phyloP scores from a whole-genome alignment of 1,140 invertebrate species.

The Anastrepha ludens region DNA sequence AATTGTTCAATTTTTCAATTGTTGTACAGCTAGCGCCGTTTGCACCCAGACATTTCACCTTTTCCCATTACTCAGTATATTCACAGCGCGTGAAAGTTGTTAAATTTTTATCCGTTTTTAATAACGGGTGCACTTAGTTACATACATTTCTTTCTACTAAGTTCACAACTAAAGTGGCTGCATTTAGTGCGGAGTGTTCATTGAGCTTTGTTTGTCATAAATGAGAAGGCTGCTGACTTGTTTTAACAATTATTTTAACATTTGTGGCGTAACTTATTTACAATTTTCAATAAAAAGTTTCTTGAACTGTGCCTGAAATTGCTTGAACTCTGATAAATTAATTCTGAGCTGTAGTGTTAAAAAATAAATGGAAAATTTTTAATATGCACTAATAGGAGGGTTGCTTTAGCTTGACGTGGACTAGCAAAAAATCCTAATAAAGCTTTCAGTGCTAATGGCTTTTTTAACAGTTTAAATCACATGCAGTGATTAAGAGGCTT shows the following conservation, averaged over 20 bases:
- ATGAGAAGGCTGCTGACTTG: too few relatives aligned
- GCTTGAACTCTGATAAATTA: slow-evolving; percentile 18
- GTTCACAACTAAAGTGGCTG: background rate
- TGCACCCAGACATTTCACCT: background rate
- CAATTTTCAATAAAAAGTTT: slow-evolving; percentile 18
- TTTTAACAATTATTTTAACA: too few relatives aligned
- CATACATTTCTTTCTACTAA: background rate
- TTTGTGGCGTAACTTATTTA: background rate
- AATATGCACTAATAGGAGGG: too few relatives aligned
- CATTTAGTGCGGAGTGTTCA: too few relatives aligned
- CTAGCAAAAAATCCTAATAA: too few relatives aligned
- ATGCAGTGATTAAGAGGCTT: too few relatives aligned
- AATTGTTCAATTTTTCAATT: background rate
- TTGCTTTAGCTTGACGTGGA: too few relatives aligned
- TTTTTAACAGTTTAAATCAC: too few relatives aligned
- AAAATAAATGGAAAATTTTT: background rate
- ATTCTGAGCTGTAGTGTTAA: background rate
- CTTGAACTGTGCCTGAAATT: slow-evolving; percentile 31
- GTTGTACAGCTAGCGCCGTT: background rate
- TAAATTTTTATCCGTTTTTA: slow-evolving; percentile 22
- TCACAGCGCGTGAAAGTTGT: slow-evolving; percentile 17
- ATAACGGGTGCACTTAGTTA: background rate
- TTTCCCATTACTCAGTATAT: slow-evolving; percentile 4
- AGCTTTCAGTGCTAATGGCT: too few relatives aligned
- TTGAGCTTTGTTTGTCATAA: too few relatives aligned